Percentiles rank a stretch among this genome's conserved stretches.
These are phyloP conservation scores for Perccottus glenii DNA, from an alignment of 2,113 vertebrate species.

Conservation along the genomic window DNA sequence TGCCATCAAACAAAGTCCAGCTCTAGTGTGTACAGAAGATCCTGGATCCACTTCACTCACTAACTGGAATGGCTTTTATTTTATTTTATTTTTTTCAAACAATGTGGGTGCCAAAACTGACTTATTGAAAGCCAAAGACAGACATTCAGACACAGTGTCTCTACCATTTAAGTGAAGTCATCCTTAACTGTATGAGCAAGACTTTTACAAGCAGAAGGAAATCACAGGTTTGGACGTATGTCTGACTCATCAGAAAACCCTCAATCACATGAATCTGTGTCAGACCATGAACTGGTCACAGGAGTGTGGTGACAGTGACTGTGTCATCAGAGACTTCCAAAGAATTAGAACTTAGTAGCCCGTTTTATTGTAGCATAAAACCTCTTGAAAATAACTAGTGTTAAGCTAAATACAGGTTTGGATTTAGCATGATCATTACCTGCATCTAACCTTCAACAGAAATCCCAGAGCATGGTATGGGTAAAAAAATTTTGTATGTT, in stretches of 20 bases:
- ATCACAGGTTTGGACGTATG: constrained; percentile 23
- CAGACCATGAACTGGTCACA: background rate
- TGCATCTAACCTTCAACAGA: background rate
- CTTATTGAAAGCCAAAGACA: background rate
- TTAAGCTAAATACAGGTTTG: background rate
- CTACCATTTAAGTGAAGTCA: background rate
- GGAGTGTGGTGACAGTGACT: constrained; percentile 10
- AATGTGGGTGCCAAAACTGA: background rate
- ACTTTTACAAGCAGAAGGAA: constrained; percentile 23
- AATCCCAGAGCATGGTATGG: background rate
- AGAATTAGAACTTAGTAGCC: background rate
- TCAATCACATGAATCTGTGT: background rate
- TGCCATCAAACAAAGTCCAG: constrained; percentile 28
- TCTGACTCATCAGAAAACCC: constrained; percentile 51
- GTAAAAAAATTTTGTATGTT: background rate
- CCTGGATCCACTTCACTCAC: constrained; percentile 5
- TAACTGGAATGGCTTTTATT: background rate
- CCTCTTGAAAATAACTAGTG: background rate
- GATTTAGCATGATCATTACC: background rate
- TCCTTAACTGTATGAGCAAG: background rate
- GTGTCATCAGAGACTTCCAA: background rate
- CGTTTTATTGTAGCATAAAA: background rate
- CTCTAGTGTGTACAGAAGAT: constrained; percentile 7
- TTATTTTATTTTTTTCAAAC: constrained; percentile 5
- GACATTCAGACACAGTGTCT: too few species aligned